Evolutionary conservation across 2,888 invertebrate genomes (phyloP), one percentile per base, ranked within the genome.

Genomic region (Conus canariensis): DNA sequence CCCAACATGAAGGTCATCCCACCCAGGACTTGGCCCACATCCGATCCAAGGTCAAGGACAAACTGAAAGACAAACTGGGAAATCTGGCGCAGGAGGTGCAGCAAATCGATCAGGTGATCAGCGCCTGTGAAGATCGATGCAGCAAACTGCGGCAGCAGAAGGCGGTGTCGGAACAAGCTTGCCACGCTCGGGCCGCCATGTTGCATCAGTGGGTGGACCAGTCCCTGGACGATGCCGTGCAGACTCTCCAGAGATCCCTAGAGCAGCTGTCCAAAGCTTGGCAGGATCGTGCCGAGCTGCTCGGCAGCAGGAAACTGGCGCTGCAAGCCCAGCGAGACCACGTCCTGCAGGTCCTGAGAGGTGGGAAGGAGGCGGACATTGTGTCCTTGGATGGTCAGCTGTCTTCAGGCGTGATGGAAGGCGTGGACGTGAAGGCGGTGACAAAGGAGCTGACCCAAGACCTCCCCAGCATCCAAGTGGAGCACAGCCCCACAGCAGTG

Each of bases 1-100:
- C 87, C 67, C 70, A 22, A 56, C 87, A 87, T 56, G 87, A 87
- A 70, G 87, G 87, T 45, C 87, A 87, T 74, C 70, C 87, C 22
- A 87, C 87, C 12, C 25, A 67, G 16, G 87, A 87, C 58, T 58
- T 87, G 45, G 74, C 56, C 12, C 56, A 87, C 64, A 45, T 25
- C 45, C 22, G 58, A 10, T 14, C 70, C 67, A 70, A 74, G 74
- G 87, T 2, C 56, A 87, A 74, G 74, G 74, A 22, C 87, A 87
- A 56, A 16, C 16, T 87, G 16, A 22, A 45, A 25, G n/a, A 67
- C 25, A 67, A 9, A 74, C 19, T 87, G 67, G 56, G 10, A 19
- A 70, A 7, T n/a, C 19, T 56, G 56, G 56, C 56, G 14, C 67
- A 74, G 56, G 6, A 74, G 56, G 7, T 25, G 22, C n/a, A 12